Conservation (phyloP, 1,140 invertebrate species). For the Potamilus streckersoni region DNA sequence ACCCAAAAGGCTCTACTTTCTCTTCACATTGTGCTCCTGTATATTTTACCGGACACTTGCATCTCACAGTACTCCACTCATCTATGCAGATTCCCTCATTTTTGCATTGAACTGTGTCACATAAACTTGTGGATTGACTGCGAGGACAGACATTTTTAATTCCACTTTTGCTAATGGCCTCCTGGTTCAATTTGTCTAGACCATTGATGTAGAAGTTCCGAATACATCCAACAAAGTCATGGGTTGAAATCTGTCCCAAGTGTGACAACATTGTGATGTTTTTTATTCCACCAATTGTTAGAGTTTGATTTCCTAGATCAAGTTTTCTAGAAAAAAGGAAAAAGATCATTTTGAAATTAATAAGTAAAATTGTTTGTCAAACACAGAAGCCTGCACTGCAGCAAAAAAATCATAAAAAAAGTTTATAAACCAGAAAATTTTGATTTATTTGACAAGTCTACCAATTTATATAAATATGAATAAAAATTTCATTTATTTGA, state of each 20-base stretch:
- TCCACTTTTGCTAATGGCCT: slow-evolving; percentile 55
- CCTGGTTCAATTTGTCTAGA: slow-evolving; percentile 62
- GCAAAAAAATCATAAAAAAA: no score
- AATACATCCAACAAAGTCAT: slow-evolving; percentile 93
- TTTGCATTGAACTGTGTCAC: slow-evolving; percentile 73
- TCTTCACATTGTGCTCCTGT: slow-evolving; percentile 82
- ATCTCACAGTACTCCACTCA: slow-evolving; percentile 75
- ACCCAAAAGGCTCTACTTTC: slow-evolving; percentile 81
- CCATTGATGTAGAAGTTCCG: slow-evolving; percentile 91
- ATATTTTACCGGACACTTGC: slow-evolving; percentile 74
- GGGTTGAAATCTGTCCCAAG: slow-evolving; percentile 87
- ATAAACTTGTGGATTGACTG: slow-evolving; percentile 66
- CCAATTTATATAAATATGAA: no score
- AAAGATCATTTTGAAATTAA: no score
- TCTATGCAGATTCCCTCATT: slow-evolving; percentile 81
- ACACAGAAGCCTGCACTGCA: no score
- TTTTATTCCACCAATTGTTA: slow-evolving; percentile 86
- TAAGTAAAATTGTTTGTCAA: no score
- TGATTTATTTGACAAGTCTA: no score
- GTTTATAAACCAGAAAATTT: no score
- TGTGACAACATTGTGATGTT: slow-evolving; percentile 85
- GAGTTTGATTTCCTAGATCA: slow-evolving; percentile 70
- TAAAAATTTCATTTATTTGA: no score
- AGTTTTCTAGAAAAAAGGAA: slow-evolving; percentile 19
- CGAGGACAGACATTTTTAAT: slow-evolving; percentile 81